These are phyloP conservation scores for Acanthornis magna DNA, from an alignment of 2,797 vertebrate species.

Conservation along the genomic window DNA sequence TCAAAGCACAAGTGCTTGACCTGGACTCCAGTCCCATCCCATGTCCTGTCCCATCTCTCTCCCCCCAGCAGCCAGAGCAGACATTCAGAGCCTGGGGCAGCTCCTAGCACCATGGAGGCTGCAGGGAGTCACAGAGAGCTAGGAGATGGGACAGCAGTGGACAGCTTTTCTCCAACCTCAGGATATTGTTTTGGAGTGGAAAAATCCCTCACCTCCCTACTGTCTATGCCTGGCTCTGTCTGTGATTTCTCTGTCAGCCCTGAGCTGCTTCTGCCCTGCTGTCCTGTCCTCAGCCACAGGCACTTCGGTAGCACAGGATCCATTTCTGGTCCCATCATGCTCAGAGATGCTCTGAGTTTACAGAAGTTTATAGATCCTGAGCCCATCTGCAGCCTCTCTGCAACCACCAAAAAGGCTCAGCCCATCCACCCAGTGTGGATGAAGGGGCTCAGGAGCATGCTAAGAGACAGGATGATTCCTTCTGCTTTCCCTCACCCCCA, in stretches of 20 bases:
- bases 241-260: not conserved
- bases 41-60: not conserved
- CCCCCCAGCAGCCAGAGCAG: not conserved
- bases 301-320: not conserved
- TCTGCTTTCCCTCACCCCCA: not conserved
- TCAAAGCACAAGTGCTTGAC: not conserved
- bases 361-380: not conserved
- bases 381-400: not conserved
- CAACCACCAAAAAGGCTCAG: accelerated
- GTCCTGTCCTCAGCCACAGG: not conserved
- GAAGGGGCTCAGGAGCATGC: not conserved
- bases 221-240: not conserved
- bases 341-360: not conserved
- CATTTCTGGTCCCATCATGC: accelerated
- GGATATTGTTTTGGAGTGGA: not conserved
- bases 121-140: not conserved
- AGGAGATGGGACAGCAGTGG: not conserved
- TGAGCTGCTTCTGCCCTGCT: not conserved
- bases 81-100: not conserved
- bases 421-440: not conserved
- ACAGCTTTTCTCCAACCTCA: not conserved
- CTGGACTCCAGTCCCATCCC: not conserved
- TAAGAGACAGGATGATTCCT: not conserved
- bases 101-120: not conserved
- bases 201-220: not conserved